Evolutionary conservation across 2,888 invertebrate genomes (phyloP).

Genomic region (Luperina testacea): DNA sequence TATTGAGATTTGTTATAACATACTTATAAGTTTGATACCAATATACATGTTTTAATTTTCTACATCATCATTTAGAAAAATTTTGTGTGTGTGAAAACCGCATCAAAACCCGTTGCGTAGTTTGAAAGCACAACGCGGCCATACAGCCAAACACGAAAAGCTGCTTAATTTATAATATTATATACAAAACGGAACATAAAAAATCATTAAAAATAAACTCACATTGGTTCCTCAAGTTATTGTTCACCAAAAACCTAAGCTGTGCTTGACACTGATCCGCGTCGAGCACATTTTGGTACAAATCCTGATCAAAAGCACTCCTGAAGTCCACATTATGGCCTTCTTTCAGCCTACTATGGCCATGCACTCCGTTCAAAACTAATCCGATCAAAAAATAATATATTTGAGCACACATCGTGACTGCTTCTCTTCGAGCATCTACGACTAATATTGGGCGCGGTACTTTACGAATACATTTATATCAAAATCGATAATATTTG

Average conservation of each 20-base stretch:
- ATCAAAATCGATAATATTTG: conserved; percentile 46
- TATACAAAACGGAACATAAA: background rate
- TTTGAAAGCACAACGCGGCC: background rate
- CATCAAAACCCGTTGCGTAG: background rate
- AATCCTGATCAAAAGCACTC: conserved; percentile 72
- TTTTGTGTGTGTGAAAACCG: background rate
- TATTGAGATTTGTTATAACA: background rate
- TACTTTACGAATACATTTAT: conserved; percentile 37
- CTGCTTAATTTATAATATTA: background rate
- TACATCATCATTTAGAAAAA: background rate
- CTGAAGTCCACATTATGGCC: conserved; percentile 39
- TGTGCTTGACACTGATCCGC: conserved; percentile 69
- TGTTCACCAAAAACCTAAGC: conserved; percentile 61
- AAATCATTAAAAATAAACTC: conserved; percentile 56
- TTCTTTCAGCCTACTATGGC: conserved; percentile 15
- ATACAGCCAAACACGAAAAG: background rate
- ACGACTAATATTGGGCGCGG: conserved; percentile 15
- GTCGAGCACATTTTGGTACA: conserved; percentile 75
- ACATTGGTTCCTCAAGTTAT: conserved; percentile 66
- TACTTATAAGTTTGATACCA: too few species aligned
- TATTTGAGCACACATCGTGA: conserved; percentile 47
- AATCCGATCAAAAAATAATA: conserved; percentile 46
- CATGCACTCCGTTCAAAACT: conserved; percentile 45
- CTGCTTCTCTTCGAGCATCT: conserved; percentile 24
- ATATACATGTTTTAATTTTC: background rate